These are phyloP conservation scores for Pyrrhia umbra DNA, from an alignment of 2,888 invertebrate species.

Conservation along the genomic window DNA sequence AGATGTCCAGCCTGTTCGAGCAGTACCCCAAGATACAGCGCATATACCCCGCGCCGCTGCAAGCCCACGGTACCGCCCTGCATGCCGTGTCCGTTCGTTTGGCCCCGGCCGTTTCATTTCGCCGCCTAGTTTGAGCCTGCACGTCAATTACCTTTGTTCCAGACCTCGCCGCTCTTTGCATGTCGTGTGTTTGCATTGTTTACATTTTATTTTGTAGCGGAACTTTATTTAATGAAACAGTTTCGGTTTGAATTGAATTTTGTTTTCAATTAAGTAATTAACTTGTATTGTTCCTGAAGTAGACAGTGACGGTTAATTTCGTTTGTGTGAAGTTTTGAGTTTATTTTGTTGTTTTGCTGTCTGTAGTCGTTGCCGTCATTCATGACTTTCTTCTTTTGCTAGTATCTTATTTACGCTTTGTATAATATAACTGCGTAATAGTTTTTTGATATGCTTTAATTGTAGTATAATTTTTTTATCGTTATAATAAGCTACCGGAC, in stretches of 20 bases:
- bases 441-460: slow-evolving; percentile 30
- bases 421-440: slow-evolving; percentile 28
- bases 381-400: slow-evolving; percentile 17
- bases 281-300: slow-evolving; percentile 43
- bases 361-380: slow-evolving; percentile 21
- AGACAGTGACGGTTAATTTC: slow-evolving; percentile 58
- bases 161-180: slow-evolving; percentile 79
- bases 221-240: slow-evolving; percentile 69
- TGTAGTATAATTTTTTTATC: no score
- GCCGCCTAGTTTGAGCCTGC: slow-evolving; percentile 79
- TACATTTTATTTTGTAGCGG: slow-evolving; percentile 74
- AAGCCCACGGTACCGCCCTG: slow-evolving; percentile 85
- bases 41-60: slow-evolving; percentile 93
- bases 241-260: slow-evolving; percentile 66
- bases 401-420: slow-evolving; percentile 40
- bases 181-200: slow-evolving; percentile 82
- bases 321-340: slow-evolving; percentile 56
- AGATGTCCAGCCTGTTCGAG: slow-evolving; percentile 93
- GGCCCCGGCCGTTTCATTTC: slow-evolving; percentile 76
- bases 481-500: no score
- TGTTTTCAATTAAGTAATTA: slow-evolving; percentile 69
- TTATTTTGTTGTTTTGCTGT: slow-evolving; percentile 21
- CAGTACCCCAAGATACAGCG: slow-evolving; percentile 94
- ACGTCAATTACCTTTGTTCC: slow-evolving; percentile 82
- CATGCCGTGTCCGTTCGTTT: slow-evolving; percentile 81